A percentile compares a stretch with the other conserved stretches of the same genome.
These are phyloP conservation scores for Saccostrea echinata DNA, from an alignment of 1,140 invertebrate species.

Conservation along the genomic window DNA sequence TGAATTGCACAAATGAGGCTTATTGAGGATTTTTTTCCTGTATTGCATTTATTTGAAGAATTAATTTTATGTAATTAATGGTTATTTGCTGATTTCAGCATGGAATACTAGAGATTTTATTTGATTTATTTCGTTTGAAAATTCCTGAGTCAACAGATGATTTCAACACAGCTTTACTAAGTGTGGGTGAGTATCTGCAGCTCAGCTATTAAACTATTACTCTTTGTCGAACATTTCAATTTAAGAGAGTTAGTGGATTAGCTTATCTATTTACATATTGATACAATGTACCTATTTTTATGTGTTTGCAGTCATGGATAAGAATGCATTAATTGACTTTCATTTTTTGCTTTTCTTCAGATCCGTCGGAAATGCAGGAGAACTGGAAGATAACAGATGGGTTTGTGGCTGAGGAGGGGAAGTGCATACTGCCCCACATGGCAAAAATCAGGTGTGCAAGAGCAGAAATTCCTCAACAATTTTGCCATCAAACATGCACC, in stretches of 20 bases:
- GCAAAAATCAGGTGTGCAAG: constrained; percentile 68
- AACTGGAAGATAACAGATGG: constrained; percentile 94
- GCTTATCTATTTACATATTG: no score
- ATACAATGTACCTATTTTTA: no score
- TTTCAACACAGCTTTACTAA: constrained; percentile 90
- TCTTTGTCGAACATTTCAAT: no score
- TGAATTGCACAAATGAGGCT: no score
- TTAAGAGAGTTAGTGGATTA: no score
- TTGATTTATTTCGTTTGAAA: constrained; percentile 91
- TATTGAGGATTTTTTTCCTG: no score
- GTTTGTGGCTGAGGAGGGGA: constrained; percentile 94
- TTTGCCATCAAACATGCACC: background rate
- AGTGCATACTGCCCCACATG: constrained; percentile 74
- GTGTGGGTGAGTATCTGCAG: constrained; percentile 82
- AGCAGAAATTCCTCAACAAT: background rate
- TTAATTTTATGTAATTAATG: background rate
- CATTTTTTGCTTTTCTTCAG: constrained; percentile 74
- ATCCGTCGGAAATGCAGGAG: constrained; percentile 88
- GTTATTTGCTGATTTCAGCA: constrained; percentile 83
- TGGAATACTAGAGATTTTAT: constrained; percentile 93
- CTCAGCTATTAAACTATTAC: background rate
- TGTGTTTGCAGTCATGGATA: no score
- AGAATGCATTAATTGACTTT: background rate
- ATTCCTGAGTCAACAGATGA: constrained; percentile 95
- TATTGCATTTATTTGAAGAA: background rate